These are phyloP conservation scores for Sander vitreus DNA, from an alignment of 2,113 vertebrate genomes.

Conservation along the genomic window DNA sequence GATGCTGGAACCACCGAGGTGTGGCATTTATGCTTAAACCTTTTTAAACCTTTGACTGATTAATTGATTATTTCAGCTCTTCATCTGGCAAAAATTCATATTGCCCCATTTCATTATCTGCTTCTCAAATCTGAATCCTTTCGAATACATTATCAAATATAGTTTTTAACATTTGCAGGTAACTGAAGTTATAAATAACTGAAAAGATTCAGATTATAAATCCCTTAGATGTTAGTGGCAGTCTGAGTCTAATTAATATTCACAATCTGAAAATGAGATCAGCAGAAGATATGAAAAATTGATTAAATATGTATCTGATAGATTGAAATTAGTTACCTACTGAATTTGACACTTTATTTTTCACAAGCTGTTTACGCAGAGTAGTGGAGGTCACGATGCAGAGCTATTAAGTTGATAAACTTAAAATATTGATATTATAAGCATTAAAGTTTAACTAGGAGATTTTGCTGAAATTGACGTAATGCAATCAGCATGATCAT, in stretches of 20 bases:
- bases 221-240: not conserved
- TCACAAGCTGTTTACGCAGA: not conserved
- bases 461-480: not conserved
- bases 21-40: not conserved
- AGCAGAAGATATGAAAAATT: conserved; percentile 31
- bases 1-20: not conserved
- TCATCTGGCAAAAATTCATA: not conserved
- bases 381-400: not conserved
- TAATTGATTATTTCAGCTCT: not conserved
- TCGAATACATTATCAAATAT: not conserved
- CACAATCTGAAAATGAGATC: conserved; percentile 11
- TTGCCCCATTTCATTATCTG: not conserved
- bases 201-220: not conserved
- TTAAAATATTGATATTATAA: conserved; percentile 26
- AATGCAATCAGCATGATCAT: not conserved
- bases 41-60: not conserved
- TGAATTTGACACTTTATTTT: conserved; percentile 37
- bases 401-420: conserved; percentile 9
- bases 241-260: conserved; percentile 11
- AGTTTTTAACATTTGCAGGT: not conserved
- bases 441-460: conserved; percentile 12
- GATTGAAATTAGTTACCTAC: conserved; percentile 8
- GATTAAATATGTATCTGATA: conserved; percentile 36
- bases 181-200: not conserved
- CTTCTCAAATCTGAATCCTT: not conserved